These are phyloP conservation scores for Nansenia antarctica DNA, from an alignment of 2,113 vertebrate genomes.

Conservation along the genomic window DNA sequence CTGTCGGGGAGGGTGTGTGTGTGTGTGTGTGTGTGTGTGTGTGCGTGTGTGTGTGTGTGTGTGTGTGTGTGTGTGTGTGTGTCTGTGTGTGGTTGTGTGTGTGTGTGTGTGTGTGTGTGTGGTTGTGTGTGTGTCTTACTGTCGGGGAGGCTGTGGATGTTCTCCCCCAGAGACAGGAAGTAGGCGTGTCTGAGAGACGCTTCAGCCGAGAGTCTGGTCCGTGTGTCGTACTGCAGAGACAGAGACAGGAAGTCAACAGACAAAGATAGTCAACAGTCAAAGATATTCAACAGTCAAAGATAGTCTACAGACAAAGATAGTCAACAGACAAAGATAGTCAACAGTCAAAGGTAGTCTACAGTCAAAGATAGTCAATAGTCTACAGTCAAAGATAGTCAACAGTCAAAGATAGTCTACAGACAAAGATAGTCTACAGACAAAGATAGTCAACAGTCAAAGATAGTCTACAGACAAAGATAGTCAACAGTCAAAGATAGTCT, in stretches of 20 bases:
- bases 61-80: background rate
- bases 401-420: too few relatives aligned
- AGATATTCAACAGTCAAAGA: background rate
- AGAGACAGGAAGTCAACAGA: background rate
- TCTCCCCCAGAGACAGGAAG: slow-evolving; percentile 87
- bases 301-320: background rate
- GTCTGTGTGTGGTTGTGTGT: too few relatives aligned
- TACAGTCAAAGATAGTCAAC: too few relatives aligned
- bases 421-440: too few relatives aligned
- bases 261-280: background rate
- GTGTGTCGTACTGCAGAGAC: slow-evolving; percentile 85
- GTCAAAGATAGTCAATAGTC: too few relatives aligned
- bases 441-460: too few relatives aligned
- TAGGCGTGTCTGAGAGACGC: slow-evolving; percentile 83
- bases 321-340: slow-evolving; percentile 6
- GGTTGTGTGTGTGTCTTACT: slow-evolving; percentile 77
- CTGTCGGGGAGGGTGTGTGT: too few relatives aligned
- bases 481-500: too few relatives aligned
- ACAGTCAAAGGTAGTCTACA: background rate
- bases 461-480: too few relatives aligned
- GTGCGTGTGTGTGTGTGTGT: too few relatives aligned
- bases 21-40: too few relatives aligned
- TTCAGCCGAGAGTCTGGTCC: slow-evolving; percentile 82
- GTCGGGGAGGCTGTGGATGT: slow-evolving; percentile 85
- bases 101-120: too few relatives aligned